Percentiles rank a stretch among this genome's conserved stretches.
These are phyloP conservation scores for Zoanthus solanderi DNA, from an alignment of 92 coral and sea anemone genomes.

Conservation along the genomic window DNA sequence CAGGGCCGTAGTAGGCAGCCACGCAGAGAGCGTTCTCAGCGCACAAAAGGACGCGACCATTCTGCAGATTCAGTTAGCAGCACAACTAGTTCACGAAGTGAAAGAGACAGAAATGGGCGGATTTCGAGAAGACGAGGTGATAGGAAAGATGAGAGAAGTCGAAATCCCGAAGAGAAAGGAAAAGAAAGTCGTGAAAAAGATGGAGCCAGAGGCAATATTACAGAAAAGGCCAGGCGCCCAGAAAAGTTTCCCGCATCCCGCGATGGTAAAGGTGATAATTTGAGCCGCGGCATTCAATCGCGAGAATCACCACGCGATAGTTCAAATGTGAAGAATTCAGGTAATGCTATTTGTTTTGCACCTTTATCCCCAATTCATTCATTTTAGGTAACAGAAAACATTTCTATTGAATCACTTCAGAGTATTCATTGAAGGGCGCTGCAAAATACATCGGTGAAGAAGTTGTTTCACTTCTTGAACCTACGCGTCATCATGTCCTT, in stretches of 20 bases:
- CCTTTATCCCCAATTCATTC: not conserved
- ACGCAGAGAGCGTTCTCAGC: constrained; percentile 99
- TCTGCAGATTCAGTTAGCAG: constrained; percentile 96
- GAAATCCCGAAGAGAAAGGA: constrained; percentile 80
- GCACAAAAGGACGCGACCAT: constrained; percentile 92
- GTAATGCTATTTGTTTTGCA: not conserved
- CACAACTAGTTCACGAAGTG: constrained; percentile 88
- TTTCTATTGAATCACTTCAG: not conserved
- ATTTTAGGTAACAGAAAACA: constrained; percentile 48
- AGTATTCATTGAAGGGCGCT: constrained; percentile 10
- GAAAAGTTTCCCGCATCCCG: constrained; percentile 78
- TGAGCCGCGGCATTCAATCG: constrained; percentile 50
- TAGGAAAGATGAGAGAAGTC: constrained; percentile 86
- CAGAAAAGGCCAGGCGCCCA: constrained; percentile 67
- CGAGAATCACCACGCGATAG: constrained; percentile 70
- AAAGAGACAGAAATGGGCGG: constrained; percentile 91
- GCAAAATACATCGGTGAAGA: not conserved
- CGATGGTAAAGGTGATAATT: constrained; percentile 63
- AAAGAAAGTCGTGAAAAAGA: constrained; percentile 81
- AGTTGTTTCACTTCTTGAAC: not conserved
- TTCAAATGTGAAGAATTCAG: constrained; percentile 75
- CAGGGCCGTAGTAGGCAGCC: constrained; percentile 99
- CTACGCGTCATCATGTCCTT: constrained; percentile 42
- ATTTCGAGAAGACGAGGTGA: constrained; percentile 88
- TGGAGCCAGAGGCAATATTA: constrained; percentile 69